phyloP scores from a whole-genome alignment of 1,140 invertebrate species.

The Campoletis sonorensis region DNA sequence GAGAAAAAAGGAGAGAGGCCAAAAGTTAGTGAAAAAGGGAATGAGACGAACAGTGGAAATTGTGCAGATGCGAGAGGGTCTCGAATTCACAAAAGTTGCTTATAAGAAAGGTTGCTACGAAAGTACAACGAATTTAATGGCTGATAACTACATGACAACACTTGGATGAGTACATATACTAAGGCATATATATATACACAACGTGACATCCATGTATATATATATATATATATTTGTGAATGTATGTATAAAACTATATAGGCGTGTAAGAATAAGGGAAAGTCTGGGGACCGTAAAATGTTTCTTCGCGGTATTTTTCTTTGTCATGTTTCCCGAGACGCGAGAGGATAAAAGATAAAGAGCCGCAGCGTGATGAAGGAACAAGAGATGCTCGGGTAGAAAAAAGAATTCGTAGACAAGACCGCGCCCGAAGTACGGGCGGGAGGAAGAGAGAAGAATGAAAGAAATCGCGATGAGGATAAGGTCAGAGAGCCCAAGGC shows the following conservation, averaged over 20 bases:
- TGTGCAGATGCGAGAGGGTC: neutral
- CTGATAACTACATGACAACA: neutral
- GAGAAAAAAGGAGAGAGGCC: neutral
- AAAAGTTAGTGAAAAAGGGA: too few relatives aligned
- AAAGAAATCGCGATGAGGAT: slow-evolving; percentile 24
- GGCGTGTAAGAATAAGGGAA: neutral
- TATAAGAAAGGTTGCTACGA: neutral
- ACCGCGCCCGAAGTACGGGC: neutral
- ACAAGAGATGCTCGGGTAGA: neutral
- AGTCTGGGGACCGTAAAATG: neutral
- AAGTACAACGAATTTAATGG: neutral
- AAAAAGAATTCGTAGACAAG: neutral
- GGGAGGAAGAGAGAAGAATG: neutral
- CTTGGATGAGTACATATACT: neutral
- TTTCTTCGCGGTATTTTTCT: neutral
- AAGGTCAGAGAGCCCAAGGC: slow-evolving; percentile 38
- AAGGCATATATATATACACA: too few relatives aligned
- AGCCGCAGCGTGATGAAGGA: slow-evolving; percentile 17
- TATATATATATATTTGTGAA: neutral
- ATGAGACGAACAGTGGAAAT: neutral
- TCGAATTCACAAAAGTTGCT: neutral
- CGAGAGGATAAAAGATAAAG: slow-evolving; percentile 20
- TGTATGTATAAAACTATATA: neutral
- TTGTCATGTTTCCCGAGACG: neutral
- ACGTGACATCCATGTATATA: too few relatives aligned